Conservation (phyloP, 1,140 invertebrate genomes). For the Akabosia matsudoensis region DNA sequence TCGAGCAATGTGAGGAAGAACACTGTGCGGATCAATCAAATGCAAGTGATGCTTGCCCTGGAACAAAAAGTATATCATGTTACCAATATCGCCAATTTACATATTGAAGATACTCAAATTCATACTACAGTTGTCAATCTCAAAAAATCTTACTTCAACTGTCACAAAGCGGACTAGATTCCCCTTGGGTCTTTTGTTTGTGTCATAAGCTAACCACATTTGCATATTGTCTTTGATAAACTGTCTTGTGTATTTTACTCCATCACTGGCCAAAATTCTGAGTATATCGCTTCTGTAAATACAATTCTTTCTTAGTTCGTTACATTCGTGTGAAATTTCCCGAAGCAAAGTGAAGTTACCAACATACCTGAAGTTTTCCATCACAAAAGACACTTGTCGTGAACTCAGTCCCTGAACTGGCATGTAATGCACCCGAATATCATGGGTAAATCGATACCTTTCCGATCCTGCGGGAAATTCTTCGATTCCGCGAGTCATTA, state of each 20-base stretch:
- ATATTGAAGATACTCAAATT: too few species aligned
- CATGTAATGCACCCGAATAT: slow-evolving; percentile 42
- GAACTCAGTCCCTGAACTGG: slow-evolving; percentile 31
- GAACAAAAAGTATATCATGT: slow-evolving; percentile 25
- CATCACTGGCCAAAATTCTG: slow-evolving; percentile 35
- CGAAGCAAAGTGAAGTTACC: too few species aligned
- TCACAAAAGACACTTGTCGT: slow-evolving; percentile 30
- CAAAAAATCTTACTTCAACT: slow-evolving; percentile 16
- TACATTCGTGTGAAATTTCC: too few species aligned
- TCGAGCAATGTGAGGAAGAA: slow-evolving; percentile 26
- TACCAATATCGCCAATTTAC: too few species aligned
- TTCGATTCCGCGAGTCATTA: slow-evolving; percentile 37
- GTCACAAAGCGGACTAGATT: slow-evolving; percentile 17
- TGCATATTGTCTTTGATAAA: slow-evolving; percentile 33
- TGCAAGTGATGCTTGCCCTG: slow-evolving; percentile 42
- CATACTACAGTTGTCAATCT: too few species aligned
- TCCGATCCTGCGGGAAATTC: slow-evolving; percentile 34
- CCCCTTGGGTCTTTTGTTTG: background rate
- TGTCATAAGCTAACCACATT: slow-evolving; percentile 26
- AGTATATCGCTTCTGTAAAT: slow-evolving; percentile 38
- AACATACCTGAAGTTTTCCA: slow-evolving; percentile 39
- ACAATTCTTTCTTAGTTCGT: too few species aligned
- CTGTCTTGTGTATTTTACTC: slow-evolving; percentile 35
- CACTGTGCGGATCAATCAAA: slow-evolving; percentile 26
- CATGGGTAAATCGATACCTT: slow-evolving; percentile 40